These are phyloP conservation scores for Trematomus loennbergii DNA, from an alignment of 2,113 vertebrate genomes.

Conservation along the genomic window DNA sequence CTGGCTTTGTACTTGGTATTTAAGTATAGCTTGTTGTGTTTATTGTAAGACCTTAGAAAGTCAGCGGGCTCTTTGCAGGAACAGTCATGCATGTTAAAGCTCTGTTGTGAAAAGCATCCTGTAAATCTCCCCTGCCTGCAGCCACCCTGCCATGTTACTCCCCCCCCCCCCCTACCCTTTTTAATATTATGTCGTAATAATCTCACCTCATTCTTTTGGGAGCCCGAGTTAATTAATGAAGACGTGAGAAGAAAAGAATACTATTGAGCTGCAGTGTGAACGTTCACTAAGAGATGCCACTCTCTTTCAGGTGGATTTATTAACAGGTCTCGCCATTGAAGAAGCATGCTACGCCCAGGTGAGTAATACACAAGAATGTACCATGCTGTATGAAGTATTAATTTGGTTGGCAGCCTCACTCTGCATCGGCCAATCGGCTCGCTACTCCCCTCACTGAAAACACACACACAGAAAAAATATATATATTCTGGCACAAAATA, in stretches of 20 bases:
- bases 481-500: too few species aligned
- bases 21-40: not conserved
- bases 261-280: not conserved
- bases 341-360: constrained; percentile 99
- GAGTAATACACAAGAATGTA: constrained; percentile 44
- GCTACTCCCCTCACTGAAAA: too few species aligned
- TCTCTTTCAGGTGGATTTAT: constrained; percentile 91
- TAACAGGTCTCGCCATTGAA: constrained; percentile 96
- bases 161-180: too few species aligned
- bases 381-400: not conserved
- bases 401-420: not conserved
- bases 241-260: too few species aligned
- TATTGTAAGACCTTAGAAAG: not conserved
- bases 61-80: not conserved
- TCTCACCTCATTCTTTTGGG: too few species aligned
- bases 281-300: not conserved
- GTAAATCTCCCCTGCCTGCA: not conserved
- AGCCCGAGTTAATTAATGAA: too few species aligned
- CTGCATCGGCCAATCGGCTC: too few species aligned
- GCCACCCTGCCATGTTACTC: too few species aligned
- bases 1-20: too few species aligned
- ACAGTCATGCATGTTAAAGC: not conserved
- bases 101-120: not conserved
- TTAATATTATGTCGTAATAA: too few species aligned
- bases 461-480: too few species aligned